These are phyloP conservation scores for Electrophaes corylata DNA, from an alignment of 2,888 invertebrate genomes.

Conservation along the genomic window DNA sequence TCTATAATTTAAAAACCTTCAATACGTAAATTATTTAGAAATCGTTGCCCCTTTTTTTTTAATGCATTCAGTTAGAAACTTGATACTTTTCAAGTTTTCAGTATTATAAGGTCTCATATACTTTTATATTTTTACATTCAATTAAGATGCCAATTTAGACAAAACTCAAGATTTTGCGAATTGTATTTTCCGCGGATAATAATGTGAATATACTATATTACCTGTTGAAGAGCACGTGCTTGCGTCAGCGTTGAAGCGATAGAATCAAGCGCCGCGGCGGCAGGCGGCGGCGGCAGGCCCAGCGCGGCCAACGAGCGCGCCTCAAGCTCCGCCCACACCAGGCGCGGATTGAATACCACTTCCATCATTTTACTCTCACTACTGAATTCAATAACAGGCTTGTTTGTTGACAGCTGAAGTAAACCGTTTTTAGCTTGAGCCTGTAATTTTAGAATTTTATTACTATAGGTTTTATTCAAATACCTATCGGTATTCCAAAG, in stretches of 20 bases:
- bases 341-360: slow-evolving; percentile 95
- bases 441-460: slow-evolving; percentile 44
- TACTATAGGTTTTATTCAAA: neutral
- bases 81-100: no score
- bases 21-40: no score
- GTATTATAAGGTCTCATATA: no score
- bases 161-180: no score
- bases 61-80: no score
- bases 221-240: slow-evolving; percentile 95
- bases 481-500: no score
- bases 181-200: no score
- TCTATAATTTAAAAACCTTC: no score
- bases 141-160: no score
- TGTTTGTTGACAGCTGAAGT: slow-evolving; percentile 76
- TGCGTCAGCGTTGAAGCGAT: slow-evolving; percentile 92
- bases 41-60: no score
- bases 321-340: slow-evolving; percentile 93
- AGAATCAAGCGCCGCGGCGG: slow-evolving; percentile 85
- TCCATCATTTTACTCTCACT: slow-evolving; percentile 89
- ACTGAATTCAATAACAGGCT: slow-evolving; percentile 92
- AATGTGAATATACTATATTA: slow-evolving; percentile 56
- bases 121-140: no score
- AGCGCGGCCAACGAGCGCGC: slow-evolving; percentile 94
- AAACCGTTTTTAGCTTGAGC: slow-evolving; percentile 70
- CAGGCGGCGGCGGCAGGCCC: slow-evolving; percentile 91